Conservation (phyloP, 1,140 invertebrate genomes). For the Muscidifurax raptorellus region DNA sequence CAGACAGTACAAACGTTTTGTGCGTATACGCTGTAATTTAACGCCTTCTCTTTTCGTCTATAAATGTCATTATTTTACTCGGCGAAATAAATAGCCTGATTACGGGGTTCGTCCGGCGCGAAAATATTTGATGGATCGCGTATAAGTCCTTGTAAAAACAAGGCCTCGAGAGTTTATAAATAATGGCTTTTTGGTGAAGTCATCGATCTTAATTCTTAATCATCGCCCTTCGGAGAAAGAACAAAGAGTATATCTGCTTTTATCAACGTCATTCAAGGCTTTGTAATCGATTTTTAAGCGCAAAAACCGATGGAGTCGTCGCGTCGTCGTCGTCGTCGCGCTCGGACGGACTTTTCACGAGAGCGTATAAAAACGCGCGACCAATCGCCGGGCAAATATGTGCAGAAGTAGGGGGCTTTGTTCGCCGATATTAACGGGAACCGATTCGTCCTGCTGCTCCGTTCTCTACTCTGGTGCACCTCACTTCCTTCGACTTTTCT, state of each 20-base stretch:
- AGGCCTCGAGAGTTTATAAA: background rate
- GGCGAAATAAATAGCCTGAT: constrained; percentile 19
- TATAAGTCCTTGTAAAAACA: background rate
- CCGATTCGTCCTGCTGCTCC: constrained; percentile 62
- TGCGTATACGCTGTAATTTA: constrained; percentile 25
- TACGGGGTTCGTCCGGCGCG: background rate
- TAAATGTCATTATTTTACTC: constrained; percentile 18
- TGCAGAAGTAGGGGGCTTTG: constrained; percentile 55
- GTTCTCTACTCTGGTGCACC: constrained; percentile 14
- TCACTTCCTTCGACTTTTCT: constrained; percentile 1
- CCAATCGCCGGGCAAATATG: constrained; percentile 69
- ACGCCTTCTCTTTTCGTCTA: constrained; percentile 25
- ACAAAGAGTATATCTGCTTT: constrained; percentile 12
- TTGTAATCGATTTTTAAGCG: constrained; percentile 43
- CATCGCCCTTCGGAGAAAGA: background rate
- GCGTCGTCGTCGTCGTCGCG: background rate
- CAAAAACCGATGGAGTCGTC: constrained; percentile 12
- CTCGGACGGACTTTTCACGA: constrained; percentile 4
- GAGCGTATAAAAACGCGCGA: constrained; percentile 56
- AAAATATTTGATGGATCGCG: constrained; percentile 13
- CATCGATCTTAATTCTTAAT: constrained; percentile 49
- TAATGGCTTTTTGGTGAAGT: constrained; percentile 23
- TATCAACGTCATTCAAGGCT: constrained; percentile 19
- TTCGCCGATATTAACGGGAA: constrained; percentile 66
- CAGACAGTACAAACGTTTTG: background rate